Evolutionary conservation across 2,113 vertebrate genomes (phyloP).

Genomic region (Etheostoma cragini): DNA sequence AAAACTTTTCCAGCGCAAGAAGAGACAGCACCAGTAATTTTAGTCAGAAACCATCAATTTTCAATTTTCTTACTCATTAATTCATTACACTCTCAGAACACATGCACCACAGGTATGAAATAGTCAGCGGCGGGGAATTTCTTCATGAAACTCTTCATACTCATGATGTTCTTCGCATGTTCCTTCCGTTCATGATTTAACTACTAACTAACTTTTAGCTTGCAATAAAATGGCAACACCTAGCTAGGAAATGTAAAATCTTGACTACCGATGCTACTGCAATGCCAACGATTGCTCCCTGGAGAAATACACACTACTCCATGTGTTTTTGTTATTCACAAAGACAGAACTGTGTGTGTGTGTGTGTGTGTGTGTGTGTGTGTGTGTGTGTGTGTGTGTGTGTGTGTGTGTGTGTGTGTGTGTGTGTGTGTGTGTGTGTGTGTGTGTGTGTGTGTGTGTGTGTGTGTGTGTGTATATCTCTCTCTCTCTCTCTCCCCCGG

Average conservation of each 20-base stretch:
- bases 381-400: too few species aligned
- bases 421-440: too few species aligned
- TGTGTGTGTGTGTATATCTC: too few species aligned
- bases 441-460: too few species aligned
- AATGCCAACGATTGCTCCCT: neutral
- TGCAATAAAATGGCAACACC: constrained; percentile 17
- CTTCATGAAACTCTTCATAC: constrained; percentile 8
- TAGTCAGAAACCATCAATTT: neutral
- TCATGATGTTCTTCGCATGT: neutral
- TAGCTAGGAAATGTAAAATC: neutral
- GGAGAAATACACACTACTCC: neutral
- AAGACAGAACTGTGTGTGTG: neutral
- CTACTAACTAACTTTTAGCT: neutral
- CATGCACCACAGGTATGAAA: neutral
- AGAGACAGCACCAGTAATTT: neutral
- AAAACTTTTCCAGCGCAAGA: too few species aligned
- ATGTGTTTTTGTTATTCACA: neutral
- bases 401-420: too few species aligned
- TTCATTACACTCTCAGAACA: neutral
- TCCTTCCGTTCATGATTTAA: neutral
- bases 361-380: too few species aligned
- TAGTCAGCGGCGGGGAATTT: neutral
- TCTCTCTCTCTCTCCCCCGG: too few species aligned
- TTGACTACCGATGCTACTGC: neutral
- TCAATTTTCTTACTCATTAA: neutral